These are phyloP conservation scores for Camponotus fellah DNA, from an alignment of 2,888 invertebrate species.

Conservation along the genomic window DNA sequence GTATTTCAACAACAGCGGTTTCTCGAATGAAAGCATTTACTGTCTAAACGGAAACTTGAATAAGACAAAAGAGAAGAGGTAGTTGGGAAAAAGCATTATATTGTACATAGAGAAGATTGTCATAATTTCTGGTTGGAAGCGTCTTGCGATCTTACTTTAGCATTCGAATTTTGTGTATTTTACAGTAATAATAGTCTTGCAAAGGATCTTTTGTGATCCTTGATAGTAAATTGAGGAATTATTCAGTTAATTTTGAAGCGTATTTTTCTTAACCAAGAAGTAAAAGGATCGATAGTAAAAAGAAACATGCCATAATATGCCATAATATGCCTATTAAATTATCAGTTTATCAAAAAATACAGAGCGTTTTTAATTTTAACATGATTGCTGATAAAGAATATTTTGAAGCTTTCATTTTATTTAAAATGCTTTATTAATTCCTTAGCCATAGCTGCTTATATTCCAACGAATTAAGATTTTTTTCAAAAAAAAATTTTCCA, in stretches of 20 bases:
- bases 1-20: slow-evolving; percentile 19
- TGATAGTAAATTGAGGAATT: not conserved
- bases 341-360: not conserved
- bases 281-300: not conserved
- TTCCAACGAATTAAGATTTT: not conserved
- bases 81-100: slow-evolving; percentile 26
- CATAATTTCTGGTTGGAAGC: not conserved
- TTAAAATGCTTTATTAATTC: not conserved
- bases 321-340: not conserved
- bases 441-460: not conserved
- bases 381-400: not conserved
- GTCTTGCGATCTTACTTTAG: not conserved
- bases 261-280: not conserved
- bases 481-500: not conserved
- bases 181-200: not conserved
- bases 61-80: slow-evolving; percentile 21
- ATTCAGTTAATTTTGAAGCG: not conserved
- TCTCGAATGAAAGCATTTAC: slow-evolving; percentile 36
- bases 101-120: slow-evolving; percentile 15
- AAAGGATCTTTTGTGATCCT: not conserved
- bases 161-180: slow-evolving; percentile 11
- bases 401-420: not conserved
- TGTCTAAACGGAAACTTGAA: slow-evolving; percentile 29
- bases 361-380: not conserved
- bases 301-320: too few species aligned